Conservation (phyloP, 2,888 invertebrate species). For the Thymelicus sylvestris region DNA sequence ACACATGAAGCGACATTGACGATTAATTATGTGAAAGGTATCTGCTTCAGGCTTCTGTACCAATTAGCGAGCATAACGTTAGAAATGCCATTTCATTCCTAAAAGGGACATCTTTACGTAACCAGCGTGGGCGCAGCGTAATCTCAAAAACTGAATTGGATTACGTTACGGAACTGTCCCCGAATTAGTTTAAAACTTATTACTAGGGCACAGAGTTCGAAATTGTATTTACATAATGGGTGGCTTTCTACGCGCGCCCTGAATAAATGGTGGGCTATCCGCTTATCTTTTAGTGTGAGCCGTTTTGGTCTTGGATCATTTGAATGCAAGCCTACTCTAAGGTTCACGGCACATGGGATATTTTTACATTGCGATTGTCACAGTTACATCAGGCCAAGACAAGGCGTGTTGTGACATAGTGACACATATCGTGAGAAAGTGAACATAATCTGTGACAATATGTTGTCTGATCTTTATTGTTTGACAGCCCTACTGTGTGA, state of each 20-base stretch:
- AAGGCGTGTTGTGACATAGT: background rate
- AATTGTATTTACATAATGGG: constrained; percentile 33
- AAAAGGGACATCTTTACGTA: constrained; percentile 43
- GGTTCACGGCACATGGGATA: constrained; percentile 12
- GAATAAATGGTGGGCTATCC: constrained; percentile 56
- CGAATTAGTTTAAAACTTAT: constrained; percentile 17
- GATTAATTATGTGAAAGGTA: background rate
- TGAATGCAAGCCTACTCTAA: constrained; percentile 20
- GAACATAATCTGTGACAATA: constrained; percentile 2
- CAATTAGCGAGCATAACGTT: constrained; percentile 20
- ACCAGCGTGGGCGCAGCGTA: constrained; percentile 39
- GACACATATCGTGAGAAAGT: constrained; percentile 1
- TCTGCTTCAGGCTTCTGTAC: background rate
- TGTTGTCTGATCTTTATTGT: background rate
- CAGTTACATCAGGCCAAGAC: background rate
- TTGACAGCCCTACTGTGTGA: background rate
- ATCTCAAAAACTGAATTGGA: constrained; percentile 37
- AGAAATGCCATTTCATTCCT: constrained; percentile 31
- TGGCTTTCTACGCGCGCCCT: constrained; percentile 58
- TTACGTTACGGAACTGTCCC: constrained; percentile 28
- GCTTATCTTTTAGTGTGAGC: constrained; percentile 47
- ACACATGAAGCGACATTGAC: constrained; percentile 15
- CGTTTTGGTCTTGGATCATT: constrained; percentile 46
- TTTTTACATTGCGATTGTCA: constrained; percentile 1
- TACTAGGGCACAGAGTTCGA: constrained; percentile 37